Percentiles rank a stretch among this genome's conserved stretches.
These are phyloP conservation scores for Penaeus vannamei DNA, from an alignment of 1,140 invertebrate genomes.

Conservation along the genomic window DNA sequence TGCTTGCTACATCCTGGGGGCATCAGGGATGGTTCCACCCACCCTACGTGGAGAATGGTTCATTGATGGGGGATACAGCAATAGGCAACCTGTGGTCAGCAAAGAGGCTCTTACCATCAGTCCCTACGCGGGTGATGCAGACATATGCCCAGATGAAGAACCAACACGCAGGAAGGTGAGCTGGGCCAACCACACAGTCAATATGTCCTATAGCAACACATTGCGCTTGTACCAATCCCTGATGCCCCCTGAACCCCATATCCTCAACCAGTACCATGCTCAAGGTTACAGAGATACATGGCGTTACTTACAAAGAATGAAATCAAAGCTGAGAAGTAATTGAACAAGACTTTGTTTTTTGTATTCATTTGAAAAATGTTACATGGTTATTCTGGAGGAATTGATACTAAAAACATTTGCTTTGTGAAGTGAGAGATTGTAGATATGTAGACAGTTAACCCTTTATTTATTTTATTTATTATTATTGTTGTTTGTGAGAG, in stretches of 20 bases:
- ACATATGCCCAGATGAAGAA: slow-evolving; percentile 93
- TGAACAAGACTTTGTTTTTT: too few species aligned
- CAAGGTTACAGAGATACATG: slow-evolving; percentile 53
- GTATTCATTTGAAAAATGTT: too few species aligned
- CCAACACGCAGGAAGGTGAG: not conserved
- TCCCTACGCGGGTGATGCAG: slow-evolving; percentile 97
- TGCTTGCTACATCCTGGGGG: slow-evolving; percentile 95
- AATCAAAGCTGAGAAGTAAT: not conserved
- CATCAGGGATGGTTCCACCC: slow-evolving; percentile 93
- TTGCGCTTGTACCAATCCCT: slow-evolving; percentile 53
- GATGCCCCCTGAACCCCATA: slow-evolving; percentile 48
- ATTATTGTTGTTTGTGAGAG: too few species aligned
- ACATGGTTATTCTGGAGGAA: too few species aligned
- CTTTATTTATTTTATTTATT: too few species aligned
- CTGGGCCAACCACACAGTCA: slow-evolving; percentile 38
- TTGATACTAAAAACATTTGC: too few species aligned
- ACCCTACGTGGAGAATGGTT: slow-evolving; percentile 90
- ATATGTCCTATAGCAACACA: slow-evolving; percentile 51
- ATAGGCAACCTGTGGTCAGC: slow-evolving; percentile 87
- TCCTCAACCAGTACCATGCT: slow-evolving; percentile 55
- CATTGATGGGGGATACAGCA: slow-evolving; percentile 97
- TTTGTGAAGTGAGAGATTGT: too few species aligned
- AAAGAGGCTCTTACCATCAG: slow-evolving; percentile 95
- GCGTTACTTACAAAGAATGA: slow-evolving; percentile 32
- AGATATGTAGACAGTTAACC: too few species aligned